Evolutionary conservation across 2,888 invertebrate genomes (phyloP).

Genomic region (Adelphocoris suturalis): DNA sequence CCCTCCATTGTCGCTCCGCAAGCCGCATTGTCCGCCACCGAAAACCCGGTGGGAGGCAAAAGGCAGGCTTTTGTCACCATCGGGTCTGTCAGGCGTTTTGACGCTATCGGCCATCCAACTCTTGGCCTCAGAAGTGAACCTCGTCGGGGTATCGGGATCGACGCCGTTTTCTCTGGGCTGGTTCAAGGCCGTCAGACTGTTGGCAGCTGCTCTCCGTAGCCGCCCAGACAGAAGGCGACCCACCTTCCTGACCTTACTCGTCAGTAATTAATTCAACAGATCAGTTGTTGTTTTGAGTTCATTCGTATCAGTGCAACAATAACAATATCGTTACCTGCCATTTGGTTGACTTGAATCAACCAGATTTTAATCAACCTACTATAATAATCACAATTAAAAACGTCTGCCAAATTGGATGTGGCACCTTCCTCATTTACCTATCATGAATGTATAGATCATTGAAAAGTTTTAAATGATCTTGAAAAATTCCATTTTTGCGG

Average conservation of each 20-base stretch:
- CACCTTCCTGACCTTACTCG: constrained; percentile 1
- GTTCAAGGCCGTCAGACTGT: constrained; percentile 11
- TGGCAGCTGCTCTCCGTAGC: constrained; percentile 17
- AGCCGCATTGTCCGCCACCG: not conserved
- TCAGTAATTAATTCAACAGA: not conserved
- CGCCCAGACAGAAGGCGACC: not conserved
- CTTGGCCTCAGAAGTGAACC: constrained; percentile 5
- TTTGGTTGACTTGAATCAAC: too few relatives aligned
- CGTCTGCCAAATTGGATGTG: too few relatives aligned
- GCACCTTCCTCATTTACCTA: too few relatives aligned
- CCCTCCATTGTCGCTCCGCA: constrained; percentile 1
- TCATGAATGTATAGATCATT: too few relatives aligned
- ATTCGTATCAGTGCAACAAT: too few relatives aligned
- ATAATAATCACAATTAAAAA: too few relatives aligned
- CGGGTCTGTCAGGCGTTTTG: not conserved
- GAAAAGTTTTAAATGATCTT: too few relatives aligned
- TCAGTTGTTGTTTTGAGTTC: too few relatives aligned
- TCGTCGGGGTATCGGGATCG: not conserved
- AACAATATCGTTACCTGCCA: too few relatives aligned
- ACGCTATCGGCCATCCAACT: constrained; percentile 39
- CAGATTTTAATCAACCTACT: too few relatives aligned
- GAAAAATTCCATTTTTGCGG: too few relatives aligned
- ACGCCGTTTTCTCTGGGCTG: not conserved
- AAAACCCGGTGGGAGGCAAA: constrained; percentile 12
- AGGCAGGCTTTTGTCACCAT: not conserved